Evolutionary conservation across 2,113 vertebrate species (phyloP).

Genomic region (Pogonocichla stellata): DNA sequence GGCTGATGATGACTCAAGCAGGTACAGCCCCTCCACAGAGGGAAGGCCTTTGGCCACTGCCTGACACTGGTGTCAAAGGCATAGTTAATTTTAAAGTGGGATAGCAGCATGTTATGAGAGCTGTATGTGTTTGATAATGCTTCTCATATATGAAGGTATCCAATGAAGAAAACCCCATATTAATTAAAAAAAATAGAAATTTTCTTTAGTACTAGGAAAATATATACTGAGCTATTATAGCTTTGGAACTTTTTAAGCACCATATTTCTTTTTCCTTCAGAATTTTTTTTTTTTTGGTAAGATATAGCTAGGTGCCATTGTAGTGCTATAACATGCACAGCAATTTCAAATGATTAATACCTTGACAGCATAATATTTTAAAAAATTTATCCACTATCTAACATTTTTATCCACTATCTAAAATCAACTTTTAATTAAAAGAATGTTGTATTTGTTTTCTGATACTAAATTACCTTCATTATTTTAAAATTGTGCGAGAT

Average conservation of each 20-base stretch:
- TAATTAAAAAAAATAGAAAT: neutral
- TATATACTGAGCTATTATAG: neutral
- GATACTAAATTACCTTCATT: neutral
- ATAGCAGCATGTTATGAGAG: neutral
- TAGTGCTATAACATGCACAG: neutral
- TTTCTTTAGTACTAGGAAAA: neutral
- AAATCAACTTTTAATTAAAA: constrained; percentile 60
- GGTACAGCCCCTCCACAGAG: neutral
- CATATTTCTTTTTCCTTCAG: neutral
- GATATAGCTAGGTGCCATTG: neutral
- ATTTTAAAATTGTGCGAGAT: constrained; percentile 6
- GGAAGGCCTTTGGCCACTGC: neutral
- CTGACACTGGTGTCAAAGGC: neutral
- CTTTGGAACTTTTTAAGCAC: neutral
- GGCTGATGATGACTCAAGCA: neutral
- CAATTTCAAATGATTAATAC: constrained; percentile 30
- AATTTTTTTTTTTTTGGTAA: neutral
- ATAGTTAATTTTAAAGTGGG: neutral
- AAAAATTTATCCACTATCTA: neutral
- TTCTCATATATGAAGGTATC: neutral
- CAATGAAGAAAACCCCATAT: neutral
- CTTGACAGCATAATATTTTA: neutral
- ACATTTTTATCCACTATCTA: neutral
- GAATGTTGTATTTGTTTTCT: constrained; percentile 15
- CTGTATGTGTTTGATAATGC: neutral